These are phyloP conservation scores for Beris morrisii DNA, from an alignment of 2,888 invertebrate species.

Conservation along the genomic window DNA sequence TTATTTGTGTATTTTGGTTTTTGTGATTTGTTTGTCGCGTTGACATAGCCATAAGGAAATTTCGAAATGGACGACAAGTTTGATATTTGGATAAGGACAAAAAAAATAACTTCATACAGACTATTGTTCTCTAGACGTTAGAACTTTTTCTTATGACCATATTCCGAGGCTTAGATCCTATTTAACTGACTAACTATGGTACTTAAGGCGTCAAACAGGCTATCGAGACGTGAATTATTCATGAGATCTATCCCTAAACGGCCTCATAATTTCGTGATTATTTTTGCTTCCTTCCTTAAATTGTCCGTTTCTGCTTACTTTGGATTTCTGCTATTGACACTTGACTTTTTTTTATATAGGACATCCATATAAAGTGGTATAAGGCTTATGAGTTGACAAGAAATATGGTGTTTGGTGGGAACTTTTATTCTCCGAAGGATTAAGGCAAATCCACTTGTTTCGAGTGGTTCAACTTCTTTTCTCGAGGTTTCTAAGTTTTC, in stretches of 20 bases:
- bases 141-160: too few species aligned
- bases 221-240: slow-evolving; percentile 29
- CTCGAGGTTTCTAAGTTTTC: slow-evolving; percentile 4
- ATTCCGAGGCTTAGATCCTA: not conserved
- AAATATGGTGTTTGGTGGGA: slow-evolving; percentile 15
- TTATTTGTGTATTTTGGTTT: too few species aligned
- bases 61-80: too few species aligned
- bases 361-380: not conserved
- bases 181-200: slow-evolving; percentile 6
- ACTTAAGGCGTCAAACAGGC: slow-evolving; percentile 27
- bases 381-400: not conserved
- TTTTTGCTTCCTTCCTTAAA: slow-evolving; percentile 17
- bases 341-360: not conserved
- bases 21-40: too few species aligned
- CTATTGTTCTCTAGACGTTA: too few species aligned
- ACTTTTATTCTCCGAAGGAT: slow-evolving; percentile 23
- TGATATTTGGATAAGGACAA: too few species aligned
- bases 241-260: slow-evolving; percentile 25
- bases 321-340: slow-evolving; percentile 19
- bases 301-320: slow-evolving; percentile 14
- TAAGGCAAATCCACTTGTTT: slow-evolving; percentile 26
- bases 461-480: slow-evolving; percentile 7
- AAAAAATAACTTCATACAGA: too few species aligned
- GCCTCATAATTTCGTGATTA: slow-evolving; percentile 31
- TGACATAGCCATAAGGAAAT: too few species aligned